A percentile compares a stretch with the other conserved stretches of the same genome.
Conservation (phyloP, 2,797 vertebrate species). For the Melanotaenia boesemani region DNA sequence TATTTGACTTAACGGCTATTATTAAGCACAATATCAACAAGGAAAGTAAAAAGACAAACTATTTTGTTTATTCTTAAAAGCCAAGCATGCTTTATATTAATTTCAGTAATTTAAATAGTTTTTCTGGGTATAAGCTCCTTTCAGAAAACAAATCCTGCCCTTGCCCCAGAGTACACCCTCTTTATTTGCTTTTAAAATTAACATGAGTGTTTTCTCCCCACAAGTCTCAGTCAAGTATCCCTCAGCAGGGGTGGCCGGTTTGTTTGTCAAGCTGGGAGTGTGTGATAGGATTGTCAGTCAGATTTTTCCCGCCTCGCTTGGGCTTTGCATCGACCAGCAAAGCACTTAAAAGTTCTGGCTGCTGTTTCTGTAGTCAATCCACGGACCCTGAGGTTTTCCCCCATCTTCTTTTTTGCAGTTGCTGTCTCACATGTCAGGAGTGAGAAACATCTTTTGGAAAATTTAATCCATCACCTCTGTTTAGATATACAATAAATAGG, state of each 20-base stretch:
- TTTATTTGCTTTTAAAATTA: constrained; percentile 53
- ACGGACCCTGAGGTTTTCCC: constrained; percentile 41
- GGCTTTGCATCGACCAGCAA: constrained; percentile 49
- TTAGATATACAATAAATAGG: constrained; percentile 54
- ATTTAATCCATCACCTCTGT: constrained; percentile 44
- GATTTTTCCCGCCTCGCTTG: constrained; percentile 33
- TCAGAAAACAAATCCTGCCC: constrained; percentile 35
- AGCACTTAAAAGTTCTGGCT: constrained; percentile 35
- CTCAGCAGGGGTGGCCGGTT: constrained; percentile 69
- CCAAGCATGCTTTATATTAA: constrained; percentile 40
- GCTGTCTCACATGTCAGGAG: constrained; percentile 44
- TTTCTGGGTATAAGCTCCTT: constrained; percentile 23
- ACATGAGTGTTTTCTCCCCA: constrained; percentile 33
- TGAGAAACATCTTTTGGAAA: constrained; percentile 50
- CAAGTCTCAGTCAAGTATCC: constrained; percentile 59
- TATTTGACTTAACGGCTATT: constrained; percentile 44
- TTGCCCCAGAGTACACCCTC: constrained; percentile 18
- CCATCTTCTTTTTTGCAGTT: constrained; percentile 30
- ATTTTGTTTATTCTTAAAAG: constrained; percentile 21
- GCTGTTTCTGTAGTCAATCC: constrained; percentile 43
- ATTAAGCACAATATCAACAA: constrained; percentile 38
- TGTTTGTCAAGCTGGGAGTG: constrained; percentile 63
- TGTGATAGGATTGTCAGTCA: constrained; percentile 70
- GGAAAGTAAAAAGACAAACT: constrained; percentile 3
- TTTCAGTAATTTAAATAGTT: constrained; percentile 25